phyloP scores from a whole-genome alignment of 2,888 invertebrate genomes.

The Diaphora mendica region DNA sequence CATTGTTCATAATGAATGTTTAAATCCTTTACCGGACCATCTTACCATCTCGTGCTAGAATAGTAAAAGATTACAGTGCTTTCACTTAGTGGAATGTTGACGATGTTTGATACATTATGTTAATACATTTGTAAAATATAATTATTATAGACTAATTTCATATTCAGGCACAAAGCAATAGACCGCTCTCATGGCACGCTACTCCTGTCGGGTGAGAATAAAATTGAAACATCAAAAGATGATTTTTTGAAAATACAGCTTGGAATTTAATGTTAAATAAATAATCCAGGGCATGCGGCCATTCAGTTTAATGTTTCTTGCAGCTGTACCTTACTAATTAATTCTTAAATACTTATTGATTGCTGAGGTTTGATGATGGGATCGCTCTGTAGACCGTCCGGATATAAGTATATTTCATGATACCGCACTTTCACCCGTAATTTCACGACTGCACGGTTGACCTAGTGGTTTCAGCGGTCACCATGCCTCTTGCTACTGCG shows the following conservation, averaged over 20 bases:
- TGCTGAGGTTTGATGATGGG: neutral
- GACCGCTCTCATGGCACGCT: too few relatives aligned
- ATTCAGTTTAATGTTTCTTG: neutral
- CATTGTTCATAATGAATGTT: too few relatives aligned
- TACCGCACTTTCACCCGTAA: neutral
- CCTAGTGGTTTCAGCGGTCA: too few relatives aligned
- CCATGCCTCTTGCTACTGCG: too few relatives aligned
- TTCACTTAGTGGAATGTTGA: neutral
- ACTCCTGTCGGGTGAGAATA: neutral
- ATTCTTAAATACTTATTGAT: neutral
- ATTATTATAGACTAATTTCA: neutral
- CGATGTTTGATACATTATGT: neutral
- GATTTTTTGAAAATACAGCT: neutral
- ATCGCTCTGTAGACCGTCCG: neutral
- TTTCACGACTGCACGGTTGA: too few relatives aligned
- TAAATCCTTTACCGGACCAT: neutral
- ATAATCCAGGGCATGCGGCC: neutral
- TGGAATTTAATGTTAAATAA: neutral
- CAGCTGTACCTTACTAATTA: constrained; percentile 3
- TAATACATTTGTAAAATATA: neutral
- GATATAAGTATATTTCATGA: neutral
- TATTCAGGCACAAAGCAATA: neutral
- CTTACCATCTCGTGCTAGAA: neutral
- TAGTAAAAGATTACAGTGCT: neutral
- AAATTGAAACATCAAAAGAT: neutral